Evolutionary conservation across 1,140 invertebrate genomes (phyloP), one percentile per base, ranked within the genome.

Genomic region (Aleiodes sp.): DNA sequence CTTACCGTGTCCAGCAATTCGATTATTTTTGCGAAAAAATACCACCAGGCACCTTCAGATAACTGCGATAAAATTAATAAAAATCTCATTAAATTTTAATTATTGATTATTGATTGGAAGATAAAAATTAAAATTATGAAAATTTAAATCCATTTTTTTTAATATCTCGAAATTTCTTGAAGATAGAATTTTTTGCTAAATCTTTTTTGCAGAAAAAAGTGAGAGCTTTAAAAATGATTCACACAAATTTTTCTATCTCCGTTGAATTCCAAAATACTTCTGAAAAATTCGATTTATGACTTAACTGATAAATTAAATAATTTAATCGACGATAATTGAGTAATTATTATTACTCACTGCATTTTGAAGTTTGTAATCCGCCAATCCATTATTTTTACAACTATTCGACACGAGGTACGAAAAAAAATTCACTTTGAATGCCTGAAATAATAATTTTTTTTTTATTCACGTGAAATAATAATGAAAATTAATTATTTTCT

Each of bases 1-100:
- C 82, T 82, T 64, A 85, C 84, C 73, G 94, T 93, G 71, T 93
- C 92, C 6, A 92, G 71, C 10, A 93, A 86, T 72, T 93, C 92
- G 1, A 87, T 87, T 1, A 92, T 76, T 85, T 93, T 93, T 0
- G 86, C 84, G 7, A 89, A 77, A 62, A 89, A 87, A 69, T 89
- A 90, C 87, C 88, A 88, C 88, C 88, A 89, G 2, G 84, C 87
- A 2, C 76, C 77, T 46, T 59, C 70, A 0, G 78, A 79, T 4
- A 86, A 16, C 83, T 85, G 41, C 14, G 10, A 60, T 35, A 67
- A 41, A 4, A 46, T 19, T 46, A 39, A 39, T 61, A 39, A 65
- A 52, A 62, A 56, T 43, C 21, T 12, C 10, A 65, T 16, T 71
- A 35, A 70, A 26, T 65, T 63, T 79, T 76, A 66, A 84, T 79